These are phyloP conservation scores for Nycticebus coucang DNA, from an alignment of 2,113 vertebrate genomes.

Conservation along the genomic window DNA sequence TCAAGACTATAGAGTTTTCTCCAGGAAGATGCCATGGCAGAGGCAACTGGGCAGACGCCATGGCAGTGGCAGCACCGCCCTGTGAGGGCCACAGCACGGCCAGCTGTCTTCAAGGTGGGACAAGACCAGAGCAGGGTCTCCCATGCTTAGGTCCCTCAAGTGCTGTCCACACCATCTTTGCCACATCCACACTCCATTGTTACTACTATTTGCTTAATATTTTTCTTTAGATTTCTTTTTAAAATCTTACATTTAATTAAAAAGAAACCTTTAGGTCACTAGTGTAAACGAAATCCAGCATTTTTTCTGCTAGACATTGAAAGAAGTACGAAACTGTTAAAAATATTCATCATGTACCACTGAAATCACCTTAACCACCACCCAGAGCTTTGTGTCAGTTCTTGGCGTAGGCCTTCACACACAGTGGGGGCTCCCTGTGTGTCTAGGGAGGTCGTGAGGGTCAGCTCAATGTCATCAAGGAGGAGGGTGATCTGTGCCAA, in stretches of 20 bases:
- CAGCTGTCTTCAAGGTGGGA: background rate
- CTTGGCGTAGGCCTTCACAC: background rate
- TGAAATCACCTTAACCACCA: fast-evolving
- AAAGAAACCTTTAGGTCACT: background rate
- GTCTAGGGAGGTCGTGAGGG: background rate
- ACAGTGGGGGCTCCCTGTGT: fast-evolving
- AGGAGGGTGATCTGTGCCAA: background rate
- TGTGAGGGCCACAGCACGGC: fast-evolving
- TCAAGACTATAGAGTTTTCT: fast-evolving
- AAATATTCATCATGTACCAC: background rate
- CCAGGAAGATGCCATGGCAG: background rate
- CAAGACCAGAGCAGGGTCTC: fast-evolving
- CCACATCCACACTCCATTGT: fast-evolving
- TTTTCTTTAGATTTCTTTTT: background rate
- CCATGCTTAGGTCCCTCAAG: background rate
- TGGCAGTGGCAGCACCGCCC: background rate
- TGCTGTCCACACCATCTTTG: background rate
- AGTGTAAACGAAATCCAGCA: background rate
- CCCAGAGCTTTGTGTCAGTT: background rate
- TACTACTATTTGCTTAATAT: background rate
- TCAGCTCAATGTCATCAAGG: background rate
- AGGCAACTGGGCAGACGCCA: fast-evolving
- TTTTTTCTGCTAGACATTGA: background rate
- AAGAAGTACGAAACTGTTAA: background rate
- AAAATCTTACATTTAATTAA: background rate